phyloP scores from a whole-genome alignment of 2,888 invertebrate genomes.

The Argyresthia goedartella region DNA sequence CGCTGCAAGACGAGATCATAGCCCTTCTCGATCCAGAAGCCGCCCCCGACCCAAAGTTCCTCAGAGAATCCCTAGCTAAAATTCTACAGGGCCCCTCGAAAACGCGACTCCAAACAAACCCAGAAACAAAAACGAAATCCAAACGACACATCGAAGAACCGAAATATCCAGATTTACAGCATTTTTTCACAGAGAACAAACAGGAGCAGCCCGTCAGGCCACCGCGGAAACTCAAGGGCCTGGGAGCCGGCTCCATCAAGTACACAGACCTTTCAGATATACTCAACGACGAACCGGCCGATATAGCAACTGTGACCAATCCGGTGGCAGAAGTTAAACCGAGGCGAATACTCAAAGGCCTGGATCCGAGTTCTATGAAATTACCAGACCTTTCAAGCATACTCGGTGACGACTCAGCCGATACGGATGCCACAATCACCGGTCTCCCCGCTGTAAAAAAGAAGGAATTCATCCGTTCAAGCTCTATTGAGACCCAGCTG shows the following conservation, averaged over 20 bases:
- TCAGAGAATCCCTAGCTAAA: slow-evolving; percentile 38
- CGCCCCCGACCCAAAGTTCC: slow-evolving; percentile 35
- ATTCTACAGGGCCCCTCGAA: slow-evolving; percentile 33
- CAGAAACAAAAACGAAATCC: slow-evolving; percentile 24
- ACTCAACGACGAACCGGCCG: too few species aligned
- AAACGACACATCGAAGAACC: slow-evolving; percentile 2
- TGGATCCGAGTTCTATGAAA: slow-evolving; percentile 1
- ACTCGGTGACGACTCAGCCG: slow-evolving; percentile 34
- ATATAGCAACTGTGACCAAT: too few species aligned
- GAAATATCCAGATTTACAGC: slow-evolving; percentile 21
- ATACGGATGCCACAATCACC: slow-evolving; percentile 37
- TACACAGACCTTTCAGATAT: too few species aligned
- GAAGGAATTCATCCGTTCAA: slow-evolving; percentile 7
- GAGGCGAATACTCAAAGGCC: too few species aligned
- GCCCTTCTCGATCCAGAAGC: slow-evolving; percentile 48
- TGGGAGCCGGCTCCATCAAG: slow-evolving; percentile 31
- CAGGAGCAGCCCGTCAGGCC: slow-evolving; percentile 25
- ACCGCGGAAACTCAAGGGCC: slow-evolving; percentile 40
- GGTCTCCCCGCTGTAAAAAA: slow-evolving; percentile 4
- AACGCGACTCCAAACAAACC: slow-evolving; percentile 6
- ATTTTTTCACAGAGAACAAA: slow-evolving; percentile 32
- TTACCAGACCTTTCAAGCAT: slow-evolving; percentile 30
- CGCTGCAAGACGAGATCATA: slow-evolving; percentile 50
- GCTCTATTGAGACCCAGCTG: too few species aligned
- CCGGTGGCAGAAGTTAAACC: too few species aligned